These are phyloP conservation scores for Coracopsis vasa DNA, from an alignment of 2,113 vertebrate genomes.

Conservation along the genomic window DNA sequence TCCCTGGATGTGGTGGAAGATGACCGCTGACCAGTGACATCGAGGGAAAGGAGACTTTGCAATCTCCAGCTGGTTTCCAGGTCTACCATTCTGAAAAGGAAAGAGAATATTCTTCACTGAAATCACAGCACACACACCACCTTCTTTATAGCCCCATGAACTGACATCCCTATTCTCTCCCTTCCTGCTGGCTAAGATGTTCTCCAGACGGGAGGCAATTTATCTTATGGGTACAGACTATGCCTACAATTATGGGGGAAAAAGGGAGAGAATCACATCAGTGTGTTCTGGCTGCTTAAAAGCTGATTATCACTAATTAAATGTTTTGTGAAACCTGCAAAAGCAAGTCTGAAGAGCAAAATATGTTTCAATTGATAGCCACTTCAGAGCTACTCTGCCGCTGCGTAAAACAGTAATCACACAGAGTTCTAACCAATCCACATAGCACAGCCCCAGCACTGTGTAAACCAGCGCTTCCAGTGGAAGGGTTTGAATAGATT, in stretches of 20 bases:
- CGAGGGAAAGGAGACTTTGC: slow-evolving; percentile 1
- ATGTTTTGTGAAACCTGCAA: slow-evolving; percentile 48
- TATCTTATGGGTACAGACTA: slow-evolving; percentile 47
- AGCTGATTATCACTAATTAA: slow-evolving; percentile 58
- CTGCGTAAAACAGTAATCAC: neutral
- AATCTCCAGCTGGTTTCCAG: slow-evolving; percentile 19
- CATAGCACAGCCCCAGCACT: fast-evolving
- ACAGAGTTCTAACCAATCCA: neutral
- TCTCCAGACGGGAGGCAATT: slow-evolving; percentile 20
- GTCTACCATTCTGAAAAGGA: slow-evolving; percentile 64
- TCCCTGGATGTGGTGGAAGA: neutral
- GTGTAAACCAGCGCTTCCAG: neutral
- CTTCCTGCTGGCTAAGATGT: slow-evolving; percentile 2
- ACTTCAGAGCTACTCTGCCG: neutral
- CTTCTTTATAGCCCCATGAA: neutral
- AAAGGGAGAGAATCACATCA: slow-evolving; percentile 15
- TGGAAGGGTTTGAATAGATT: neutral
- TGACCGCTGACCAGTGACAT: neutral
- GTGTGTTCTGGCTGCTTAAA: slow-evolving; percentile 37
- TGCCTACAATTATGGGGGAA: neutral
- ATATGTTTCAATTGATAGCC: slow-evolving; percentile 31
- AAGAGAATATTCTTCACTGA: neutral
- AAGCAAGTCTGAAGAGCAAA: slow-evolving; percentile 11
- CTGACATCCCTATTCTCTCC: neutral
- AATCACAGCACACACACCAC: neutral